phyloP scores from a whole-genome alignment of 2,888 invertebrate genomes.

The Glaucopsyche alexis region DNA sequence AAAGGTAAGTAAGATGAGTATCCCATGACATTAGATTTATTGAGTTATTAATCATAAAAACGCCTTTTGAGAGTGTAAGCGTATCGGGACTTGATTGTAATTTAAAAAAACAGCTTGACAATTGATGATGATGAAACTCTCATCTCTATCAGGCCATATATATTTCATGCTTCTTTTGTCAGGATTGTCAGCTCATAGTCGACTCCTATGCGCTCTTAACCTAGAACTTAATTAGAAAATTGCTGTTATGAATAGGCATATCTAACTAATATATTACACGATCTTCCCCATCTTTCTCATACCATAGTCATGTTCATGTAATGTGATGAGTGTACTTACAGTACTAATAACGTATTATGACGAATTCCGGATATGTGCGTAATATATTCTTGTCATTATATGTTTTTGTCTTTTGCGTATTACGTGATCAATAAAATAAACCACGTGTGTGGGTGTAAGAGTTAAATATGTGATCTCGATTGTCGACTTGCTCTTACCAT shows the following conservation, averaged over 20 bases:
- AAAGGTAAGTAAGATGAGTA: too few species aligned
- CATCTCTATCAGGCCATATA: too few species aligned
- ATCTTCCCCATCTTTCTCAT: background rate
- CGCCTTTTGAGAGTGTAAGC: too few species aligned
- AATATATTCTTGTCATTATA: background rate
- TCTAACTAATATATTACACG: background rate
- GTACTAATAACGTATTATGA: background rate
- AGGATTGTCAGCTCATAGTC: too few species aligned
- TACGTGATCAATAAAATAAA: slow-evolving; percentile 4
- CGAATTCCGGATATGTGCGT: background rate
- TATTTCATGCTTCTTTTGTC: too few species aligned
- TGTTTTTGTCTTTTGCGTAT: background rate
- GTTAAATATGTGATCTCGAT: background rate
- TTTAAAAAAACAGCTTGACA: too few species aligned
- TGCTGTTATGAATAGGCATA: background rate
- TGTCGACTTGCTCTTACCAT: background rate
- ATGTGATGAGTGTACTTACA: slow-evolving; percentile 4
- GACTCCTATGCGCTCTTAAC: too few species aligned
- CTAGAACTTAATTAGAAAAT: too few species aligned
- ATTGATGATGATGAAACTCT: too few species aligned
- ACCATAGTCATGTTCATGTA: background rate
- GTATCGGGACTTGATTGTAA: too few species aligned
- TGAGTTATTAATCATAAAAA: too few species aligned
- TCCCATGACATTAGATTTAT: too few species aligned
- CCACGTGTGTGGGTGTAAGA: background rate